Conservation (phyloP, 2,888 invertebrate species). For the Bellardia pandia region DNA sequence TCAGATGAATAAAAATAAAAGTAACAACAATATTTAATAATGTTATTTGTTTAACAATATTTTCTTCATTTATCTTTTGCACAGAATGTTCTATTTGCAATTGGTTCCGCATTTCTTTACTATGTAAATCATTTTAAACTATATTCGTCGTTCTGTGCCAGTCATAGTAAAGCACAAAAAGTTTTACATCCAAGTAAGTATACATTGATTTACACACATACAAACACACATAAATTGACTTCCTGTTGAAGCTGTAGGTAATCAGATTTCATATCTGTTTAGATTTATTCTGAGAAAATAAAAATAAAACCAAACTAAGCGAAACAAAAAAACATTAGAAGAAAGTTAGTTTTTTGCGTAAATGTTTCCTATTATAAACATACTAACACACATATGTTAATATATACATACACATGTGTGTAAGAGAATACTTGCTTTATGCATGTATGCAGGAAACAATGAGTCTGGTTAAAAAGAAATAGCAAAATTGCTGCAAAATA, state of each 20-base stretch:
- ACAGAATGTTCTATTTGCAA: slow-evolving; percentile 96
- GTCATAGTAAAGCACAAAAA: slow-evolving; percentile 99
- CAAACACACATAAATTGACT: slow-evolving; percentile 6
- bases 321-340: slow-evolving; percentile 21
- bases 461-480: slow-evolving; percentile 23
- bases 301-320: slow-evolving; percentile 15
- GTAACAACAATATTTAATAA: slow-evolving; percentile 14
- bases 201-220: slow-evolving; percentile 6
- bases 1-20: not conserved
- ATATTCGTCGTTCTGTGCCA: slow-evolving; percentile 99
- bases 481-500: slow-evolving; percentile 24
- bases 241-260: slow-evolving; percentile 54
- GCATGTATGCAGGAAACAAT: not conserved
- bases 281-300: not conserved
- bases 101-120: slow-evolving; percentile 98
- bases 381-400: not conserved
- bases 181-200: slow-evolving; percentile 98
- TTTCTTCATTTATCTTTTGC: slow-evolving; percentile 80
- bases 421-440: not conserved
- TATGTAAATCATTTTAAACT: slow-evolving; percentile 99
- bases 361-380: slow-evolving; percentile 23
- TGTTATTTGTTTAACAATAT: slow-evolving; percentile 28
- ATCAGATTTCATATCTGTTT: slow-evolving; percentile 53
- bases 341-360: slow-evolving; percentile 5
- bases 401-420: not conserved